These are phyloP conservation scores for Ceryle rudis DNA, from an alignment of 2,797 vertebrate genomes.

Conservation along the genomic window DNA sequence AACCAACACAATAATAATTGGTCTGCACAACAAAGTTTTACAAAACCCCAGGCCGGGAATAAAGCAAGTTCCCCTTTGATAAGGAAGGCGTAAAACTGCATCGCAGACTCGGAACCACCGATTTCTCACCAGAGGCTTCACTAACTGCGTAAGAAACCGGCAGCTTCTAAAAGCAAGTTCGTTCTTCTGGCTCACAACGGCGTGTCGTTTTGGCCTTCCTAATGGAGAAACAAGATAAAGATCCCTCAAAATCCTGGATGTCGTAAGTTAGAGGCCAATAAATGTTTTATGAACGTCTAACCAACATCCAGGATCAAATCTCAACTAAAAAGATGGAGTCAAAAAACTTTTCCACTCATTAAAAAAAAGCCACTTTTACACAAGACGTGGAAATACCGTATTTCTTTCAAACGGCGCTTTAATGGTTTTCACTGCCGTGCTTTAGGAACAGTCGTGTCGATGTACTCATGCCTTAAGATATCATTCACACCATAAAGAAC, in stretches of 20 bases:
- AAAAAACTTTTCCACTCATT: background rate
- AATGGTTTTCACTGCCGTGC: background rate
- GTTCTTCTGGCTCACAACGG: background rate
- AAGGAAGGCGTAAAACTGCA: background rate
- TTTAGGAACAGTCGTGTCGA: background rate
- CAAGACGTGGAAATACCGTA: background rate
- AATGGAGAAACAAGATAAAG: background rate
- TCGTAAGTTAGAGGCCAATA: background rate
- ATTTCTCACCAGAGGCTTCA: background rate
- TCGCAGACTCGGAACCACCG: background rate
- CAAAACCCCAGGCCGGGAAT: background rate
- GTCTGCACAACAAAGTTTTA: background rate
- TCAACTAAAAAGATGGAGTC: background rate
- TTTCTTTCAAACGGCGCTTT: background rate
- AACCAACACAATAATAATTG: background rate
- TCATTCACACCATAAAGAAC: background rate
- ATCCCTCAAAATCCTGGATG: background rate
- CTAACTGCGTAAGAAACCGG: rapidly evolving
- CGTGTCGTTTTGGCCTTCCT: background rate
- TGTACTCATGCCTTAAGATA: background rate
- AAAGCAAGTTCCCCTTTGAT: background rate
- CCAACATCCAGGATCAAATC: background rate
- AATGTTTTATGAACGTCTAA: background rate
- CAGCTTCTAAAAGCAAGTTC: background rate
- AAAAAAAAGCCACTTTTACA: background rate